Percentiles rank a stretch among this genome's conserved stretches.
Evolutionary conservation across 2,888 invertebrate genomes (phyloP).

Genomic region (Ypsolopha sequella): DNA sequence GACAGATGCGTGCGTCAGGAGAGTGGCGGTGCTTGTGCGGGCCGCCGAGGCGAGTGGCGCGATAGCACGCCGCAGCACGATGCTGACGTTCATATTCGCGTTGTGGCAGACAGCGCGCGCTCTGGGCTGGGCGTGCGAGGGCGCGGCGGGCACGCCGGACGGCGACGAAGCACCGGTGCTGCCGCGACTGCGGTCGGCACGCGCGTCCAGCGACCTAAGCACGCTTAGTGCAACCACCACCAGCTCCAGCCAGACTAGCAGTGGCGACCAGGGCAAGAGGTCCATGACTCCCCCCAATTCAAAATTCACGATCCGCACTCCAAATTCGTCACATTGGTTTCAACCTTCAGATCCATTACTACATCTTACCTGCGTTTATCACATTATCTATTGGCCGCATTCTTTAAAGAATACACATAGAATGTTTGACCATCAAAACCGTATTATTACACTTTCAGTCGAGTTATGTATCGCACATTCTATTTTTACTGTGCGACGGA

Average conservation of each 20-base stretch:
- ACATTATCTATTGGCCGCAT: no score
- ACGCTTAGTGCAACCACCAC: conserved; percentile 55
- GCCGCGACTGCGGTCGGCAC: conserved; percentile 58
- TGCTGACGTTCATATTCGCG: conserved; percentile 74
- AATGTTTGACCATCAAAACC: not conserved
- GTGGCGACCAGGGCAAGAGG: conserved; percentile 58
- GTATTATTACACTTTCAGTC: not conserved
- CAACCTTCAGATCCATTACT: no score
- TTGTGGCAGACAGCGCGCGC: conserved; percentile 74
- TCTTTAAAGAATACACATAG: not conserved
- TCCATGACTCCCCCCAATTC: conserved; percentile 23
- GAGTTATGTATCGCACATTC: not conserved
- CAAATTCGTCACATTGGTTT: no score
- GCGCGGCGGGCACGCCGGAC: conserved; percentile 37
- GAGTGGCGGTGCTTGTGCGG: conserved; percentile 26
- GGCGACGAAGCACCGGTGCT: conserved; percentile 51
- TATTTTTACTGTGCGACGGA: not conserved
- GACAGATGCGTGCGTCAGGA: conserved; percentile 36
- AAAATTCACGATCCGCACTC: not conserved
- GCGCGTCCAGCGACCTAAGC: conserved; percentile 63
- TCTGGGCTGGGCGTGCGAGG: conserved; percentile 57
- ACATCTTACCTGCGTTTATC: no score
- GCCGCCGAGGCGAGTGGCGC: conserved; percentile 9
- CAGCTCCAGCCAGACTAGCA: conserved; percentile 61
- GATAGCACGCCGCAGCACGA: conserved; percentile 26